These are phyloP conservation scores for Sebastes vulpes DNA, from an alignment of 2,797 vertebrate species.

Conservation along the genomic window DNA sequence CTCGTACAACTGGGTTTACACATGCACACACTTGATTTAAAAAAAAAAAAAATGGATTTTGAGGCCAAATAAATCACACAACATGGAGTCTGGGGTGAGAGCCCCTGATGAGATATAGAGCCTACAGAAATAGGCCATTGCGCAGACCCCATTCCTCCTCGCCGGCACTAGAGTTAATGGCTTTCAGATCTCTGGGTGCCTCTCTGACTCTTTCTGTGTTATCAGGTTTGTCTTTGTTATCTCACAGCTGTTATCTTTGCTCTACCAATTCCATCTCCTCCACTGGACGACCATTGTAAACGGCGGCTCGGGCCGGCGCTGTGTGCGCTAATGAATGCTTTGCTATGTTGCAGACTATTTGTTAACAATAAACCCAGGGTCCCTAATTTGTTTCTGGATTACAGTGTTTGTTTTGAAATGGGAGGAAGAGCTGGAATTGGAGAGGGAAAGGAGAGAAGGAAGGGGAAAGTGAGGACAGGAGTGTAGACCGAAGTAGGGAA, in stretches of 20 bases:
- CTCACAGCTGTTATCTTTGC: conserved; percentile 58
- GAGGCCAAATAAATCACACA: conserved; percentile 80
- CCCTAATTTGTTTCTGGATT: neutral
- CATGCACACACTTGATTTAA: conserved; percentile 45
- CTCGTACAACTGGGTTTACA: conserved; percentile 28
- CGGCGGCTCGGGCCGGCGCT: neutral
- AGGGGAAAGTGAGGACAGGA: conserved; percentile 24
- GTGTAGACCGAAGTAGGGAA: conserved; percentile 20
- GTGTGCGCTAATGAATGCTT: conserved; percentile 43
- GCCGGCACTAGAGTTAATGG: conserved; percentile 72
- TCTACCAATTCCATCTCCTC: conserved; percentile 51
- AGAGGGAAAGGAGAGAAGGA: conserved; percentile 3
- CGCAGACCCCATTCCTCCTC: conserved; percentile 67
- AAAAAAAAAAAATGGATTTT: conserved; percentile 42
- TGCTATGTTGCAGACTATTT: conserved; percentile 15
- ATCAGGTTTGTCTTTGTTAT: conserved; percentile 69
- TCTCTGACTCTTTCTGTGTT: conserved; percentile 60
- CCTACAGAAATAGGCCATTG: conserved; percentile 84
- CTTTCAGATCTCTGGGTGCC: conserved; percentile 74
- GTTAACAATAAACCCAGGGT: conserved; percentile 36
- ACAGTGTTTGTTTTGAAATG: conserved; percentile 15
- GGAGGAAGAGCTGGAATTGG: neutral
- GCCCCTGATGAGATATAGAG: conserved; percentile 78
- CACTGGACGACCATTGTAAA: conserved; percentile 35
- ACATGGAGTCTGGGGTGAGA: conserved; percentile 70